Percentiles rank a stretch among this genome's conserved stretches.
Evolutionary conservation across 2,888 invertebrate species (phyloP).

Genomic region (Coelopa pilipes): DNA sequence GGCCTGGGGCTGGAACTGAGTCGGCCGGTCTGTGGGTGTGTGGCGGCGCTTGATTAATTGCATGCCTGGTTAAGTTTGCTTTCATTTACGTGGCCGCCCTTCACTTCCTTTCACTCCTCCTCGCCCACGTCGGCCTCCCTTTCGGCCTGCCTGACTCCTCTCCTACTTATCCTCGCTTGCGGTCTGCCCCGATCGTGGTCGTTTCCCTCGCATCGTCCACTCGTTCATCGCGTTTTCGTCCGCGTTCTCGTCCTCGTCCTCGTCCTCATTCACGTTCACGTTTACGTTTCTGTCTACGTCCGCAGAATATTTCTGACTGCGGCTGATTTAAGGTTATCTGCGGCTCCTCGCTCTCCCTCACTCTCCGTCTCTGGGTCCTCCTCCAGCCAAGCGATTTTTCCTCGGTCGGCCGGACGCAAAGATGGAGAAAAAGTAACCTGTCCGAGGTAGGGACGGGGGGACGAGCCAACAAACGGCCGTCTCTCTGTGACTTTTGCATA

Average conservation of each 20-base stretch:
- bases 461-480: no score
- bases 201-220: no score
- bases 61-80: conserved; percentile 35
- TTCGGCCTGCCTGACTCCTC: no score
- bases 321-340: conserved; percentile 34
- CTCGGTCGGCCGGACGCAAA: neutral
- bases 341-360: neutral
- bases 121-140: no score
- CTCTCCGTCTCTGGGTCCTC: neutral
- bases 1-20: neutral
- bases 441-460: conserved; percentile 1
- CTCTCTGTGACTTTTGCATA: neutral
- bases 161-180: no score
- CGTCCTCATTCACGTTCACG: conserved; percentile 19
- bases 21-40: neutral
- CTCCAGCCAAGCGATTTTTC: neutral
- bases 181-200: no score
- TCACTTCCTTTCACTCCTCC: no score
- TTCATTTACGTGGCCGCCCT: no score
- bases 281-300: conserved; percentile 30
- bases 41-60: conserved; percentile 36
- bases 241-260: no score
- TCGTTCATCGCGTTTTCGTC: conserved; percentile 22
- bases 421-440: conserved; percentile 5
- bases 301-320: conserved; percentile 29